These are phyloP conservation scores for Eupithecia exiguata DNA, from an alignment of 2,888 invertebrate genomes.

Conservation along the genomic window DNA sequence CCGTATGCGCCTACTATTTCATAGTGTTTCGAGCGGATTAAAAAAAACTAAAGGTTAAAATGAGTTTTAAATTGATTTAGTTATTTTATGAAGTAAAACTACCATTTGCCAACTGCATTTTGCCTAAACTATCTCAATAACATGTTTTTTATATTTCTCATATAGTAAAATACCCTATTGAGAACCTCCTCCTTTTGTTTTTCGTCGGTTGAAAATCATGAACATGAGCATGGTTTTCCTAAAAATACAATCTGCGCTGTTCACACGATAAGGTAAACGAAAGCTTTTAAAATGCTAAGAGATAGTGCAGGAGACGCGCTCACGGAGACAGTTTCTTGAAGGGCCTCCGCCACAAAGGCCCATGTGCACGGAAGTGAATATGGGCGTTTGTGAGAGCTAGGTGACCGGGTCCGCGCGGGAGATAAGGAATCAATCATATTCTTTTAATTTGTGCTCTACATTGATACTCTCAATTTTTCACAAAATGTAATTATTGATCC, in stretches of 20 bases:
- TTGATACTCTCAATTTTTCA: not conserved
- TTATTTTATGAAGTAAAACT: no score
- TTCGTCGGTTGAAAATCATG: no score
- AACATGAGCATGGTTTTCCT: no score
- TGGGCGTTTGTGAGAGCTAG: not conserved
- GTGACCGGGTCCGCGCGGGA: not conserved
- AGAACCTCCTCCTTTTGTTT: no score
- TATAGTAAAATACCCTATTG: no score
- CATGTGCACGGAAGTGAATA: not conserved
- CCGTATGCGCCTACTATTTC: no score
- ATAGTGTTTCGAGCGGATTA: no score
- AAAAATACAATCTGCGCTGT: not conserved
- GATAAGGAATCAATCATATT: not conserved
- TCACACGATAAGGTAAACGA: not conserved
- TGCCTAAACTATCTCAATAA: no score
- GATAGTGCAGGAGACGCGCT: not conserved
- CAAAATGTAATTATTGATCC: not conserved
- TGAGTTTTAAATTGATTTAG: no score
- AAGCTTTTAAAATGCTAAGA: not conserved
- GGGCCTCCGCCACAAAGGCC: not conserved
- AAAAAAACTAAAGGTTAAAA: no score
- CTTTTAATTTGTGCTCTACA: not conserved
- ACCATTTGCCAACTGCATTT: no score
- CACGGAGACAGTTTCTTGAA: not conserved
- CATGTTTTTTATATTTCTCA: no score